Percentiles rank a stretch among this genome's conserved stretches.
Evolutionary conservation across 2,113 vertebrate species (phyloP).

Genomic region (Odontesthes bonariensis): DNA sequence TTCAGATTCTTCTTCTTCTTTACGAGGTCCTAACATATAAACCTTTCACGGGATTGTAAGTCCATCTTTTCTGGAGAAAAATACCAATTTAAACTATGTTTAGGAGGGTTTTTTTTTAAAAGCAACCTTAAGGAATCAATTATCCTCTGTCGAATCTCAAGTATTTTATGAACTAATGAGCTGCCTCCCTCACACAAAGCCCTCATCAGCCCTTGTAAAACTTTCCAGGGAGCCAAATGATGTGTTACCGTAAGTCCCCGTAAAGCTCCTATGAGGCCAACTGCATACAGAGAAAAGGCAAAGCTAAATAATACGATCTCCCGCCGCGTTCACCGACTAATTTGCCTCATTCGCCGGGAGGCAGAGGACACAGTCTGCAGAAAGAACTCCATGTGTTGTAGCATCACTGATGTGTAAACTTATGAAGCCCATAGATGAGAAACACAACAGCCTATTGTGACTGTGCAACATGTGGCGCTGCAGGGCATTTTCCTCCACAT

Average conservation of each 20-base stretch:
- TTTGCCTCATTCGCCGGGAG: background rate
- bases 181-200: background rate
- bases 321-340: slow-evolving; percentile 1
- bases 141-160: background rate
- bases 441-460: slow-evolving; percentile 26
- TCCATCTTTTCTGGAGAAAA: background rate
- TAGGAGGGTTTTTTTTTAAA: background rate
- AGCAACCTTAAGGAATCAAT: slow-evolving; percentile 6
- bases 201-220: slow-evolving; percentile 7
- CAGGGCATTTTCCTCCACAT: slow-evolving; percentile 17
- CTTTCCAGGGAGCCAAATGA: slow-evolving; percentile 11
- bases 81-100: background rate
- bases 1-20: background rate
- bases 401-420: slow-evolving; percentile 26
- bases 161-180: slow-evolving; percentile 9
- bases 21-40: background rate
- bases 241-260: background rate
- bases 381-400: slow-evolving; percentile 8
- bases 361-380: slow-evolving; percentile 3
- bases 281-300: background rate
- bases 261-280: slow-evolving; percentile 6
- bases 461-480: background rate
- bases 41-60: background rate
- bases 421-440: slow-evolving; percentile 23
- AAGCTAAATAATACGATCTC: background rate